Conservation (phyloP, 2,888 invertebrate genomes). For the Muscina levida region DNA sequence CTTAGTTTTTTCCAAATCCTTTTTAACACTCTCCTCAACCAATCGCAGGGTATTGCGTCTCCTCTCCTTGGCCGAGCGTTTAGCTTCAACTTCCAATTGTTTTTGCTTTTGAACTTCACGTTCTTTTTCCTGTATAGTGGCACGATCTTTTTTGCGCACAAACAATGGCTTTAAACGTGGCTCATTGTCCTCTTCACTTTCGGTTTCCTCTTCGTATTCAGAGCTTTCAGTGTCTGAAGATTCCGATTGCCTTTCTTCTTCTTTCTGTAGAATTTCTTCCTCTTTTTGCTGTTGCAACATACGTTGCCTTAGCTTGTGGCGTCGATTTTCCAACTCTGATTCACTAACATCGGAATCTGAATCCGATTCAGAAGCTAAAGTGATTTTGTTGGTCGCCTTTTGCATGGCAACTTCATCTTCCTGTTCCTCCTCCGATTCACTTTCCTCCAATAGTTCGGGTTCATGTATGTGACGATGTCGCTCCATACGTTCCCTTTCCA, state of each 20-base stretch:
- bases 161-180: conserved; percentile 97
- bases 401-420: conserved; percentile 76
- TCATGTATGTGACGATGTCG: conserved; percentile 84
- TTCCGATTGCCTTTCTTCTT: conserved; percentile 84
- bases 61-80: conserved; percentile 92
- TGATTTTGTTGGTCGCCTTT: conserved; percentile 78
- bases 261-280: conserved; percentile 82
- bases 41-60: conserved; percentile 92
- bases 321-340: conserved; percentile 90
- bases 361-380: conserved; percentile 81
- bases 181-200: conserved; percentile 94
- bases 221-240: conserved; percentile 87
- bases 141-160: conserved; percentile 94
- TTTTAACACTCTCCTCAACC: conserved; percentile 93
- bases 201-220: conserved; percentile 90
- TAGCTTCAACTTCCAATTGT: conserved; percentile 90
- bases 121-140: conserved; percentile 97
- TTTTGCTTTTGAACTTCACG: conserved; percentile 91
- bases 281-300: conserved; percentile 87
- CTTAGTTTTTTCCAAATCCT: conserved; percentile 86
- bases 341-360: conserved; percentile 93
- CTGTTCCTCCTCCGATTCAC: conserved; percentile 82
- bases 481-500: conserved; percentile 80
- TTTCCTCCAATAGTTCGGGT: conserved; percentile 82
- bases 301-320: conserved; percentile 85